Percentiles rank a stretch among this genome's conserved stretches.
phyloP scores from a whole-genome alignment of 2,888 invertebrate genomes.

The Xylocampa areola region DNA sequence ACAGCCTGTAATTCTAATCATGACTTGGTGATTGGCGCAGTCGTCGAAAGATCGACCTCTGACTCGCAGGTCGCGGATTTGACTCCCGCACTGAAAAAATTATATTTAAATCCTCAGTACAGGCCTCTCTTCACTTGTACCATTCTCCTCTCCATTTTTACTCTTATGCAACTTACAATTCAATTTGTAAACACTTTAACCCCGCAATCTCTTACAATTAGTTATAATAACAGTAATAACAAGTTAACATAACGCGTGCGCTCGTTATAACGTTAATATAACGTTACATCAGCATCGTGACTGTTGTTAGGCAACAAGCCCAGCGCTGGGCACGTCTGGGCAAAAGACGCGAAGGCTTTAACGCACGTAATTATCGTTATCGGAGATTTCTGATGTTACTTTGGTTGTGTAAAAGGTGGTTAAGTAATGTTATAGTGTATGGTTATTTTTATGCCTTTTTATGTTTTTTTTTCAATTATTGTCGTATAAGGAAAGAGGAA shows the following conservation, averaged over 20 bases:
- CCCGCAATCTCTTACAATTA: conserved; percentile 22
- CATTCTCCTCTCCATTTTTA: background rate
- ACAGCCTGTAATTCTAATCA: too few species aligned
- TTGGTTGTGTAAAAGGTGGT: conserved; percentile 10
- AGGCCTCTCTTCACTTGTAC: too few species aligned
- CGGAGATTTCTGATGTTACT: background rate
- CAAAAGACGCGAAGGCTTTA: background rate
- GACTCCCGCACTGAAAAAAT: too few species aligned
- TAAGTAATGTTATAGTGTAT: conserved; percentile 7
- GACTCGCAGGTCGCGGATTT: too few species aligned
- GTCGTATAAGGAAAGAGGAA: too few species aligned
- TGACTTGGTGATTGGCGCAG: too few species aligned
- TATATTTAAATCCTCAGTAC: too few species aligned
- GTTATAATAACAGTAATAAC: conserved; percentile 21
- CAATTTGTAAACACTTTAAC: conserved; percentile 9
- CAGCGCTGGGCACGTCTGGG: conserved; percentile 29
- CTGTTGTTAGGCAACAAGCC: conserved; percentile 37
- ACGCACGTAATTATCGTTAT: conserved; percentile 17
- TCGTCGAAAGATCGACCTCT: too few species aligned
- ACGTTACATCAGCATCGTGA: conserved; percentile 36
- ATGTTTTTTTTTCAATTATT: too few species aligned
- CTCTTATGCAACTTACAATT: background rate
- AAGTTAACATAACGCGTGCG: conserved; percentile 3
- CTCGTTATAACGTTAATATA: conserved; percentile 15
- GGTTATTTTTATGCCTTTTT: too few species aligned